Conservation (phyloP, 2,797 vertebrate genomes). For the Spinus pinus region DNA sequence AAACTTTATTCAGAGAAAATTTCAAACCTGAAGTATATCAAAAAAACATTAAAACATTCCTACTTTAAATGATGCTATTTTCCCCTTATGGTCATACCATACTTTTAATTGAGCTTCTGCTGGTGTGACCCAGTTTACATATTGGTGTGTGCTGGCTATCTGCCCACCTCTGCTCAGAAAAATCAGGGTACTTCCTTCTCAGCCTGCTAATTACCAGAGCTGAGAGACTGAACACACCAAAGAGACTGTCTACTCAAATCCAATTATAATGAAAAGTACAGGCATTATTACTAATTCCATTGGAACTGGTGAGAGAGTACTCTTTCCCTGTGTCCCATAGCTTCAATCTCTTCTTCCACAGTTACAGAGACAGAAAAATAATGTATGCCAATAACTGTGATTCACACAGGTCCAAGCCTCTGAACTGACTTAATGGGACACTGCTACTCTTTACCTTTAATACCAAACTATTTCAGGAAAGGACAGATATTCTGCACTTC, state of each 20-base stretch:
- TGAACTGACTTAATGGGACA: neutral
- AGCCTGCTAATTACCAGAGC: constrained; percentile 51
- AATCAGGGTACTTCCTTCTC: constrained; percentile 58
- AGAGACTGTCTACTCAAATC: constrained; percentile 28
- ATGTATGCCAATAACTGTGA: neutral
- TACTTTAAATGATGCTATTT: neutral
- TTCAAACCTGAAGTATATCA: neutral
- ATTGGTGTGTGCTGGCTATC: constrained; percentile 18
- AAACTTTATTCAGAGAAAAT: neutral
- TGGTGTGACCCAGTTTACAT: constrained; percentile 44
- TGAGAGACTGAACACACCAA: constrained; percentile 5
- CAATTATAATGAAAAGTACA: constrained; percentile 44
- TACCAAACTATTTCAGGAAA: neutral
- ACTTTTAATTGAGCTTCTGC: neutral
- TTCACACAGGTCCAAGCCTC: neutral
- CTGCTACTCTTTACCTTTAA: neutral
- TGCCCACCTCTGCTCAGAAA: constrained; percentile 43
- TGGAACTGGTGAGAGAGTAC: neutral
- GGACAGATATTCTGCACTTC: neutral
- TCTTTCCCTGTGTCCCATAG: neutral
- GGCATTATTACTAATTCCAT: neutral
- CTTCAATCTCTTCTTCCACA: neutral
- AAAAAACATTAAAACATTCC: neutral
- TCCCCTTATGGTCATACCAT: neutral
- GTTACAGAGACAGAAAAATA: neutral